Evolutionary conservation across 1,140 invertebrate genomes (phyloP).

Genomic region (Cydia amplana): DNA sequence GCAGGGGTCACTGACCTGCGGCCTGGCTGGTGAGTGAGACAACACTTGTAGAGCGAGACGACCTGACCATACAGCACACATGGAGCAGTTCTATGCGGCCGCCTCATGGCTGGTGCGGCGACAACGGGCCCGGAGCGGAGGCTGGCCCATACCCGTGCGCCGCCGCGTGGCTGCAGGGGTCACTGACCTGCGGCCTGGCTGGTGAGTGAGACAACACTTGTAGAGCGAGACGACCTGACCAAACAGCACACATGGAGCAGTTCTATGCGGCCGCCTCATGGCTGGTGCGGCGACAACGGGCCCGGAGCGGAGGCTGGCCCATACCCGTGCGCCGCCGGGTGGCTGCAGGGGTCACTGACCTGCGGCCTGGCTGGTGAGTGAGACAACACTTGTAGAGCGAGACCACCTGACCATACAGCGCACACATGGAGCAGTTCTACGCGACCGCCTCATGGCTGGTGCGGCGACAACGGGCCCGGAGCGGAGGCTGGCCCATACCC

Average conservation of each 20-base stretch:
- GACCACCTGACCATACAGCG: conserved; percentile 82
- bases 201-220: conserved; percentile 78
- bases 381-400: too few relatives aligned
- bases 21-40: too few relatives aligned
- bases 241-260: conserved; percentile 90
- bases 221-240: conserved; percentile 45
- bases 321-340: too few relatives aligned
- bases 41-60: too few relatives aligned
- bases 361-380: too few relatives aligned
- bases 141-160: conserved; percentile 93
- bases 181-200: conserved; percentile 89
- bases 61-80: conserved; percentile 87
- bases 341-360: too few relatives aligned
- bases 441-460: conserved; percentile 97
- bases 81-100: conserved; percentile 93
- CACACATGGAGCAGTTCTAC: conserved; percentile 94
- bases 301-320: conserved; percentile 48
- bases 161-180: conserved; percentile 88
- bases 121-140: conserved; percentile 90
- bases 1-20: conserved; percentile 84
- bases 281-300: conserved; percentile 93
- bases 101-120: conserved; percentile 95
- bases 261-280: conserved; percentile 96
- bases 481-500: conserved; percentile 94
- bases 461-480: conserved; percentile 87